Evolutionary conservation across 2,888 invertebrate genomes (phyloP), one percentile per base, ranked within the genome.

Genomic region (Acronicta alni): DNA sequence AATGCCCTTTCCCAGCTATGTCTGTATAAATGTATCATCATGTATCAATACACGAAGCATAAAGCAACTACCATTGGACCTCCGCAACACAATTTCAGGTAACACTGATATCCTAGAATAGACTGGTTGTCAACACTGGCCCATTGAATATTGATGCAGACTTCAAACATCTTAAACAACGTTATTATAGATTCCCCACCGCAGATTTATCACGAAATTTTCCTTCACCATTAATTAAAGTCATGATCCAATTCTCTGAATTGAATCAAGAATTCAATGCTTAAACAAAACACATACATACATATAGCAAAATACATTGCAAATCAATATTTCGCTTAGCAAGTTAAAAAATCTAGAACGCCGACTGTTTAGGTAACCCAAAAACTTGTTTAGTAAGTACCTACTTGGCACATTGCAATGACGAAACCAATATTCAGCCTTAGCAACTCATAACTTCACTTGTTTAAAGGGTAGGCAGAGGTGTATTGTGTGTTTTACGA

Each of bases 311-410:
- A 70, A 69, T 67, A 72, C 56, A 67, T 57, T 72, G 71, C 61
- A 62, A 73, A 79, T 80, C 82, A 75, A 82, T 79, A 78, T 74
- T 76, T 78, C 54, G 77, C 72, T 72, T 65, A 71, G 74, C 70
- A 60, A 73, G 80, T 64, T 67, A 79, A 82, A 83, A 86, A 84
- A 87, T 83, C 77, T 85, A 68, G 84, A 81, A 83, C 84, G 75
- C 30, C n/a, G 48, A 44, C 57, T 82, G 87, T 84, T 86, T 87
- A 83, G 83, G 84, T 85, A 86, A 86, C 67, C 83, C 79, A 70
- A 81, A 86, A 89, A 89, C 89, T 82, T 59, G 89, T 61, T 89
- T 87, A 66, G 61, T 75, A 67, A 67, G 80, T 80, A 80, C 74
- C 64, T 76, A 78, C 45, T 59, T 44, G 16, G 60, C 54, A 52